Evolutionary conservation across 2,888 invertebrate species (phyloP).

Genomic region (Eurois occulta): DNA sequence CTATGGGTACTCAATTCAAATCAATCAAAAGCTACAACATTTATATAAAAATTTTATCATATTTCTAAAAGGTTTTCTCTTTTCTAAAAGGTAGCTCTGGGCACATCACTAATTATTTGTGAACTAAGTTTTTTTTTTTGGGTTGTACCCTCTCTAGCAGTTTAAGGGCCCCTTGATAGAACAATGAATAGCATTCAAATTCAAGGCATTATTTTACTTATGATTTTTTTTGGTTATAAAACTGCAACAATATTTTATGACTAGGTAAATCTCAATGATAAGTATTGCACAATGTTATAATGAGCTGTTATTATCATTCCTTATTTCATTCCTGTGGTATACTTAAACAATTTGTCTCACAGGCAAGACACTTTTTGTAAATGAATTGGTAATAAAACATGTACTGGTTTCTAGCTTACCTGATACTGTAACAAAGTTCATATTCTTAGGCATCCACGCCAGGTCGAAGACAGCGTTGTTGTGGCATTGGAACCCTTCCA

Average conservation of each 20-base stretch:
- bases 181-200: too few species aligned
- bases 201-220: not conserved
- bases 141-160: too few species aligned
- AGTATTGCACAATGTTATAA: not conserved
- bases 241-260: not conserved
- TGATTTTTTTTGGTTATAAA: not conserved
- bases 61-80: too few species aligned
- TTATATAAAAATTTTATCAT: too few species aligned
- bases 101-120: too few species aligned
- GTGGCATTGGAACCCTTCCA: slow-evolving; percentile 92
- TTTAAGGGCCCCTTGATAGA: too few species aligned
- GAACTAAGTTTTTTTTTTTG: too few species aligned
- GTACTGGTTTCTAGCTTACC: slow-evolving; percentile 78
- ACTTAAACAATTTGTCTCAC: not conserved
- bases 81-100: too few species aligned
- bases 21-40: too few species aligned
- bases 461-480: slow-evolving; percentile 97
- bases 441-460: slow-evolving; percentile 95
- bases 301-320: not conserved
- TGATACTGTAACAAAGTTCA: slow-evolving; percentile 95
- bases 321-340: not conserved
- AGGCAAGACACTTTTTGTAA: not conserved
- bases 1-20: too few species aligned
- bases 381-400: not conserved
- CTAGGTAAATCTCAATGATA: not conserved